Evolutionary conservation across 1,140 invertebrate species (phyloP), one percentile per base, ranked within the genome.

Genomic region (Drosophila leontia): DNA sequence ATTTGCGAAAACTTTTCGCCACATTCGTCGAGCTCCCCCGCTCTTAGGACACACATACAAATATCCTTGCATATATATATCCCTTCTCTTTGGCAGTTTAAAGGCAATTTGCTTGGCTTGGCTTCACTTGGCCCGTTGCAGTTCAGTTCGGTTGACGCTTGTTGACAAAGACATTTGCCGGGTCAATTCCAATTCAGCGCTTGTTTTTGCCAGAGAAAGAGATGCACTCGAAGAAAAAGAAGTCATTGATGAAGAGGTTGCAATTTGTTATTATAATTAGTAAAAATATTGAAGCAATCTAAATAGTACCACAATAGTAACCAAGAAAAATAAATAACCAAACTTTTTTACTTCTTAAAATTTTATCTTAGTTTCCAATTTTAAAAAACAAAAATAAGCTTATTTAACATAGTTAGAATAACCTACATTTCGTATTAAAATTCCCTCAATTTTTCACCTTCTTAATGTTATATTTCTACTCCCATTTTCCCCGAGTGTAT

Each of bases 91-190:
- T 83, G 57, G 57, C 75, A 65, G 81, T 75, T 85, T 76, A 82
- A 86, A 70, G 84, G 77, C 84, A 80, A 88, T 83, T 83, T 74
- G 71, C 76, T 76, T 80, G 75, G 60, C 76, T 72, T 72, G 69
- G 63, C 83, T 86, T 72, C 37, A 48, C 68, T 72, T 72, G 69
- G 47, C 75, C 23, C 47, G 13, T n/a, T 29, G 39, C 47, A 67
- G 45, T 67, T 67, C 65, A 51, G 61, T 69, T 69, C 61, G 62
- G 67, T 70, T 70, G 67, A 70, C 67, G 67, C 71, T 83, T 75
- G 74, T 87, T 84, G 84, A 87, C 84, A 88, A 88, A 87, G 84
- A 87, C 84, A 80, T 84, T 87, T 80, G 50, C 71, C 65, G 82
- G 77, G 84, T 69, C 83, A 84, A 88, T 70, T 70, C 67, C 48